phyloP scores from a whole-genome alignment of 2,888 invertebrate genomes.

The Leucophenga montana region DNA sequence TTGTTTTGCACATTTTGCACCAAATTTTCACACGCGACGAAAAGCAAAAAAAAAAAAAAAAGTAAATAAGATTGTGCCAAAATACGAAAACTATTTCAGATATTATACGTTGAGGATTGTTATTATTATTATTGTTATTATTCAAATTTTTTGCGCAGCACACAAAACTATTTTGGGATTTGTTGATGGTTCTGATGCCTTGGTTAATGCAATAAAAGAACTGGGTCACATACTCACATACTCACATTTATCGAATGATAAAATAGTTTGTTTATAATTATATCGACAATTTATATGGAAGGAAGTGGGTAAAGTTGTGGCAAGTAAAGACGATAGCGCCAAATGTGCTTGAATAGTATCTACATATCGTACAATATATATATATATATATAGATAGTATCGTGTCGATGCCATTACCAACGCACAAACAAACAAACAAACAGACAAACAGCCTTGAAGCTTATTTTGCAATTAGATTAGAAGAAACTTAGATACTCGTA shows the following conservation, averaged over 20 bases:
- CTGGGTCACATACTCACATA: neutral
- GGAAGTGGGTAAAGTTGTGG: constrained; percentile 6
- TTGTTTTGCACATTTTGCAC: constrained; percentile 23
- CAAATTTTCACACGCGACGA: constrained; percentile 17
- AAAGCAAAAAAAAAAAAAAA: neutral
- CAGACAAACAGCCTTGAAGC: constrained; percentile 40
- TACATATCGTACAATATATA: constrained; percentile 32
- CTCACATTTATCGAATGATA: neutral
- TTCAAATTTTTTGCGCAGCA: constrained; percentile 2
- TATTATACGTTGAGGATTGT: neutral
- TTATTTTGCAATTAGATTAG: constrained; percentile 66
- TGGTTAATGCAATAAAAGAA: constrained; percentile 1
- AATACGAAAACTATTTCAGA: too few relatives aligned
- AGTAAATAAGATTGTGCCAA: neutral
- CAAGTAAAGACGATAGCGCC: constrained; percentile 19
- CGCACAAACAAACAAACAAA: constrained; percentile 22
- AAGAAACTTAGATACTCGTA: constrained; percentile 35
- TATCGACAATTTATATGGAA: neutral
- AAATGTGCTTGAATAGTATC: constrained; percentile 47
- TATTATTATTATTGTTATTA: constrained; percentile 4
- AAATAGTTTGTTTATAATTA: constrained; percentile 21
- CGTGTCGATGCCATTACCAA: constrained; percentile 28
- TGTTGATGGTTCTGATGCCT: neutral
- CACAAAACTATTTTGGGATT: constrained; percentile 11
- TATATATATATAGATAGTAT: constrained; percentile 47